Evolutionary conservation across 2,888 invertebrate species (phyloP).

Genomic region (Drosophila aldrichi): DNA sequence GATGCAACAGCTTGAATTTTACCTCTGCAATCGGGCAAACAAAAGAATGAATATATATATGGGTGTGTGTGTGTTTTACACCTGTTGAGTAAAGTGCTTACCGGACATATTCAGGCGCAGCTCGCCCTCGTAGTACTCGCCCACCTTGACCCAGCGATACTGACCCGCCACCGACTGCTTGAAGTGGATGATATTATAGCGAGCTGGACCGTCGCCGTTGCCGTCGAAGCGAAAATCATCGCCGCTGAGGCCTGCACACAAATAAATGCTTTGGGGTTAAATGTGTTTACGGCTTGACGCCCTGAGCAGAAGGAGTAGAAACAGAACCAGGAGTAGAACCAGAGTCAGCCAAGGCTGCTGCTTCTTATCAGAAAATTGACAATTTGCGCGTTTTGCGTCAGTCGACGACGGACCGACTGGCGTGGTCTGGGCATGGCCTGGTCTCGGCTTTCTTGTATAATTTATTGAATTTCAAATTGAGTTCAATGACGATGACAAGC

Average conservation of each 20-base stretch:
- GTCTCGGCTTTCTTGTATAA: conserved; percentile 63
- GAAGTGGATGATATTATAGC: conserved; percentile 98
- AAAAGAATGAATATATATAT: background rate
- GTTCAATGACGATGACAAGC: conserved; percentile 82
- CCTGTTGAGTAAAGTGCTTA: conserved; percentile 84
- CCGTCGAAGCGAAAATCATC: conserved; percentile 95
- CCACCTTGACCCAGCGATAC: conserved; percentile 94
- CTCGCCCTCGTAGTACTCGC: conserved; percentile 93
- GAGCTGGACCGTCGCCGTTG: conserved; percentile 96
- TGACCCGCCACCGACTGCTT: conserved; percentile 91
- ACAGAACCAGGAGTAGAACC: background rate
- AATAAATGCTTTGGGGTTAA: conserved; percentile 44
- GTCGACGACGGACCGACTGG: conserved; percentile 10
- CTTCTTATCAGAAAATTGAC: conserved; percentile 79
- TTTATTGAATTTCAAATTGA: conserved; percentile 83
- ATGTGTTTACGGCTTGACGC: conserved; percentile 52
- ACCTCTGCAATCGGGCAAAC: conserved; percentile 87
- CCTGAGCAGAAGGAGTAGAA: background rate
- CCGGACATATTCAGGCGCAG: conserved; percentile 92
- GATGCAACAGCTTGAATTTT: conserved; percentile 92
- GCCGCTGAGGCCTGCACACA: conserved; percentile 91
- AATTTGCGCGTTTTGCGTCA: conserved; percentile 74
- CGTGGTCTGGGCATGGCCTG: conserved; percentile 1
- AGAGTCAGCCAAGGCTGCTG: conserved; percentile 29
- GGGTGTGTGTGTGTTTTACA: background rate